A percentile compares a stretch with the other conserved stretches of the same genome.
Conservation (phyloP, 2,113 vertebrate genomes). For the Spea multiplicata region DNA sequence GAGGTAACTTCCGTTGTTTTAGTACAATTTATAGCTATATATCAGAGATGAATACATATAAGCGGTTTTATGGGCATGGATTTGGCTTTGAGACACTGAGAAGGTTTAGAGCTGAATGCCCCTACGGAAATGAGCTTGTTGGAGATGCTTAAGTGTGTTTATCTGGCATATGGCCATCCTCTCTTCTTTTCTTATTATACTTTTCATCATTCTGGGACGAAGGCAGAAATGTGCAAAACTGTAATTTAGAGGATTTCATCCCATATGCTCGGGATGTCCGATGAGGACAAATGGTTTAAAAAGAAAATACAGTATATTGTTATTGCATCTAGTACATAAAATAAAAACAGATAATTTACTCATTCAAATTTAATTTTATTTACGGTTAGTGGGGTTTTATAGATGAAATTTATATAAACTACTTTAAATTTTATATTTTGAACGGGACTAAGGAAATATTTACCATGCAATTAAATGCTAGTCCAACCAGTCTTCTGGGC, state of each 20-base stretch:
- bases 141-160: slow-evolving; percentile 36
- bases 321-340: neutral
- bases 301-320: neutral
- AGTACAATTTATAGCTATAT: slow-evolving; percentile 27
- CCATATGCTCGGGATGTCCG: slow-evolving; percentile 7
- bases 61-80: slow-evolving; percentile 35
- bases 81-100: slow-evolving; percentile 32
- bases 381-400: no score
- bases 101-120: slow-evolving; percentile 28
- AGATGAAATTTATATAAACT: no score
- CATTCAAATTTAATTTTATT: no score
- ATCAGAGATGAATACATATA: slow-evolving; percentile 32
- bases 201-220: slow-evolving; percentile 30
- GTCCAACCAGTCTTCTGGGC: no score
- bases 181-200: slow-evolving; percentile 25
- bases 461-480: no score
- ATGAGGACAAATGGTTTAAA: slow-evolving; percentile 1
- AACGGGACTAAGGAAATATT: no score
- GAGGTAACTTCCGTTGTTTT: slow-evolving; percentile 36
- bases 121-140: slow-evolving; percentile 45
- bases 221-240: slow-evolving; percentile 29
- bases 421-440: no score
- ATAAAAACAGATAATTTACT: neutral
- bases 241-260: slow-evolving; percentile 23
- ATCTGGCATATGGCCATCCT: slow-evolving; percentile 38